These are phyloP conservation scores for Potorous gilbertii DNA, from an alignment of 2,797 vertebrate genomes.

Conservation along the genomic window DNA sequence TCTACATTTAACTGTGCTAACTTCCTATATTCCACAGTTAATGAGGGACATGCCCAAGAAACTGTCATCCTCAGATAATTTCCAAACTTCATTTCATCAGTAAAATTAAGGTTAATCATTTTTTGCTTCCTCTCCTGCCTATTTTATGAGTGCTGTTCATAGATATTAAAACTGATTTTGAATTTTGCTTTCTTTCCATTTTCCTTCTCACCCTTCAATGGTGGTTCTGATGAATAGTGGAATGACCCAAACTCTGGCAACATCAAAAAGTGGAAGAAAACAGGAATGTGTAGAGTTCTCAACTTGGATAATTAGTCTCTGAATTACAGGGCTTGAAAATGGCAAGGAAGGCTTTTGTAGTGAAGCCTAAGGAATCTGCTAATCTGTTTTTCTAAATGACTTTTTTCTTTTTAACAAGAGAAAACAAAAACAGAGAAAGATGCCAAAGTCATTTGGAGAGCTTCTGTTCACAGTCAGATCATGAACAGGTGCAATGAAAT, in stretches of 20 bases:
- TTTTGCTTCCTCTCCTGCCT: not conserved
- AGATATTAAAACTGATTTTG: not conserved
- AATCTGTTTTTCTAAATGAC: not conserved
- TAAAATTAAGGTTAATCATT: not conserved
- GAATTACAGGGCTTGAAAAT: not conserved
- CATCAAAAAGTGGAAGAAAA: not conserved
- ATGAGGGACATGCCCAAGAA: not conserved
- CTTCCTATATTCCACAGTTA: not conserved
- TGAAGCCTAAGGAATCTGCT: not conserved
- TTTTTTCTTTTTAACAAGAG: slow-evolving; percentile 19
- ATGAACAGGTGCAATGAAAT: not conserved
- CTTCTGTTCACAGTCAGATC: not conserved
- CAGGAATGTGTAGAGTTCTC: not conserved
- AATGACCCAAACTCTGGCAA: not conserved
- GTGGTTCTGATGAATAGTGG: not conserved
- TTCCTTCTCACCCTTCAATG: not conserved
- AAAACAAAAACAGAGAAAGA: slow-evolving; percentile 12
- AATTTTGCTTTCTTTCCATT: slow-evolving; percentile 13
- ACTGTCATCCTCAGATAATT: not conserved
- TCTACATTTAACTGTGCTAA: not conserved
- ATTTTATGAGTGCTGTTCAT: not conserved
- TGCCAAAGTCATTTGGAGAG: not conserved
- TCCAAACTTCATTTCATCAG: slow-evolving; percentile 3
- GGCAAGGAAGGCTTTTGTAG: not conserved
- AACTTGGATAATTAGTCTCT: not conserved